Percentiles rank a stretch among this genome's conserved stretches.
These are phyloP conservation scores for Zoanthus sociatus DNA, from an alignment of 92 coral and sea anemone species.

Conservation along the genomic window DNA sequence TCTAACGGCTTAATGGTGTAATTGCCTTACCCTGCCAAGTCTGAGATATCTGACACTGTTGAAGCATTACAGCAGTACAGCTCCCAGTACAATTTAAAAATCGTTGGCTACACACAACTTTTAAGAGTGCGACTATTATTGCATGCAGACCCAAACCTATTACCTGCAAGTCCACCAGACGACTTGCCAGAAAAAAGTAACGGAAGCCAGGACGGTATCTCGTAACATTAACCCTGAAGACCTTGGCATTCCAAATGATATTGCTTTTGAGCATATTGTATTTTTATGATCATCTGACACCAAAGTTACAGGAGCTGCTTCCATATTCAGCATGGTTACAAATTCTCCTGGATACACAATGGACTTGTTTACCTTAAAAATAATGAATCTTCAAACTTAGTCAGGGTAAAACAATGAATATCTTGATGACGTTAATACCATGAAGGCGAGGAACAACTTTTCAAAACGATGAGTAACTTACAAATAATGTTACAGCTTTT, in stretches of 20 bases:
- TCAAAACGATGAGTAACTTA: background rate
- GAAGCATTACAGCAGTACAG: too few species aligned
- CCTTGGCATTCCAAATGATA: slow-evolving; percentile 42
- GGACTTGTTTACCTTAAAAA: slow-evolving; percentile 14
- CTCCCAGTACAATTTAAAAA: too few species aligned
- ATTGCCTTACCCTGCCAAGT: too few species aligned
- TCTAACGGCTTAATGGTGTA: too few species aligned
- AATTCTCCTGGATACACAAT: slow-evolving; percentile 57
- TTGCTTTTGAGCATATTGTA: slow-evolving; percentile 41
- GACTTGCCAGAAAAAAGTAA: too few species aligned
- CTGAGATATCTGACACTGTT: too few species aligned
- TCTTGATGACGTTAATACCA: slow-evolving; percentile 5
- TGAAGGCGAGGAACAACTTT: background rate
- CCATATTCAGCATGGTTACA: slow-evolving; percentile 15
- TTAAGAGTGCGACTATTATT: too few species aligned
- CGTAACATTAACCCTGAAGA: background rate
- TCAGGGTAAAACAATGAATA: slow-evolving; percentile 12
- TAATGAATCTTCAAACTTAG: slow-evolving; percentile 20
- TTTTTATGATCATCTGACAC: slow-evolving; percentile 45
- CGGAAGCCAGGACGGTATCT: background rate
- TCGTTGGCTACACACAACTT: too few species aligned
- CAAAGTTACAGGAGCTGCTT: slow-evolving; percentile 41
- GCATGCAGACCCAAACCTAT: too few species aligned
- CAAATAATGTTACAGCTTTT: background rate
- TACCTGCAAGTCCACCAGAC: too few species aligned